A percentile compares a stretch with the other conserved stretches of the same genome.
phyloP scores from a whole-genome alignment of 1,140 invertebrate genomes.

The Hylaeus anthracinus region DNA sequence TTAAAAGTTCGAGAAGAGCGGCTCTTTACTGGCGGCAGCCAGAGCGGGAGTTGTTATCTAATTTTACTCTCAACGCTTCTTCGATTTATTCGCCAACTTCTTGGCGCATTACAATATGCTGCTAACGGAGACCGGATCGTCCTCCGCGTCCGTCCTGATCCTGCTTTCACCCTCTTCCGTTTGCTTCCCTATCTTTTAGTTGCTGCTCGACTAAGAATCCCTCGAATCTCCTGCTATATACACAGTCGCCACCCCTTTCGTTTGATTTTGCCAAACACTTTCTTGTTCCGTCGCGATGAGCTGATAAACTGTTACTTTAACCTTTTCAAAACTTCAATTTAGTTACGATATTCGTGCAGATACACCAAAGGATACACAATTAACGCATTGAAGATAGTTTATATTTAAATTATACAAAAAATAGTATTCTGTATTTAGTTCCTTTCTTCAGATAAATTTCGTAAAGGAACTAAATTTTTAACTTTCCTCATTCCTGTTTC shows the following conservation, averaged over 20 bases:
- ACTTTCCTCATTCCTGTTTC: no score
- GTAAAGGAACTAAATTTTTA: no score
- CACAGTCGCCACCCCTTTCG: conserved; percentile 17
- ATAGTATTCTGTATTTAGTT: no score
- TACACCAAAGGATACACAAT: no score
- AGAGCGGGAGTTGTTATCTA: conserved; percentile 80
- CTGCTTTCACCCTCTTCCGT: conserved; percentile 35
- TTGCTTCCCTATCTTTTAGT: conserved; percentile 23
- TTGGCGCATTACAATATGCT: conserved; percentile 81
- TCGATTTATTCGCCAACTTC: conserved; percentile 81
- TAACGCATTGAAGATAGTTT: no score
- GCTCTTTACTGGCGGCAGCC: conserved; percentile 69
- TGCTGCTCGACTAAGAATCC: conserved; percentile 10
- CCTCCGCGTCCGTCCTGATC: conserved; percentile 51
- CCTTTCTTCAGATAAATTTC: no score
- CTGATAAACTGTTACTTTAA: conserved; percentile 34
- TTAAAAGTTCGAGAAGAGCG: conserved; percentile 79
- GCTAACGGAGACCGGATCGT: conserved; percentile 75
- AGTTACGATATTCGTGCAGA: not conserved
- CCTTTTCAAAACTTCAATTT: conserved; percentile 4
- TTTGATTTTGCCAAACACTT: conserved; percentile 41
- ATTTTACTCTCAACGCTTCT: conserved; percentile 82
- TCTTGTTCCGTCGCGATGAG: conserved; percentile 12
- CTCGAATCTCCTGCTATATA: conserved; percentile 6
- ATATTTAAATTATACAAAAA: no score